Percentiles rank a stretch among this genome's conserved stretches.
phyloP scores from a whole-genome alignment of 2,797 vertebrate species.

The Nothura maculosa region DNA sequence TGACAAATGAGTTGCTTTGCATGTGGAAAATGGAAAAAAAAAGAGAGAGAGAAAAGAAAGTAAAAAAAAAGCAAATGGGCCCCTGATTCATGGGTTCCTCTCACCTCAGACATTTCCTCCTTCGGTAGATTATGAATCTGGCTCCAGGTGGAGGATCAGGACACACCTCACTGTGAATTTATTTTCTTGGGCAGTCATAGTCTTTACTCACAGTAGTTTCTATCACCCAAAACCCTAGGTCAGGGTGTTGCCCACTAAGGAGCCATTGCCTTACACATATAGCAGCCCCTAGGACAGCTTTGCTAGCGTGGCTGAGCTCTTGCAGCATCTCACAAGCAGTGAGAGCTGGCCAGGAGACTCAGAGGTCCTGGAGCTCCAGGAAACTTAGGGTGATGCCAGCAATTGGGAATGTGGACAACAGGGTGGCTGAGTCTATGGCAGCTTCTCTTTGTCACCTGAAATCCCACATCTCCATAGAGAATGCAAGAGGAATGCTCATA shows the following conservation, averaged over 20 bases:
- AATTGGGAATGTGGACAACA: background rate
- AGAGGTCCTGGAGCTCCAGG: background rate
- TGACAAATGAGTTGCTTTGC: constrained; percentile 10
- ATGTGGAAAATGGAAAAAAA: background rate
- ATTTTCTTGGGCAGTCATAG: background rate
- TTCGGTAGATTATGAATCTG: background rate
- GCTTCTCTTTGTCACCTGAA: background rate
- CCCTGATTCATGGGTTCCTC: constrained; percentile 39
- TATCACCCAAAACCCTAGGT: background rate
- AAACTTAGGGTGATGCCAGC: background rate
- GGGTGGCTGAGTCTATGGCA: accelerated
- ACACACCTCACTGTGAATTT: background rate
- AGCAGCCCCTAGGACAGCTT: background rate
- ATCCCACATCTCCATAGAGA: background rate
- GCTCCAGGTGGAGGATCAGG: background rate
- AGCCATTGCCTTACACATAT: accelerated
- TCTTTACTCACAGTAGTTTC: background rate
- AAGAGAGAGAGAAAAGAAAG: background rate
- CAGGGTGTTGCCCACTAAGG: background rate
- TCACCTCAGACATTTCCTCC: constrained; percentile 24
- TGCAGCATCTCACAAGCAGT: background rate
- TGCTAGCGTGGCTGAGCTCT: background rate
- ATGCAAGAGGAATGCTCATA: background rate
- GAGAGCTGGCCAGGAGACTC: background rate
- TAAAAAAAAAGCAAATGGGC: background rate